Percentiles rank a stretch among this genome's conserved stretches.
Conservation (phyloP, 1,140 invertebrate genomes). For the Achroia grisella region DNA sequence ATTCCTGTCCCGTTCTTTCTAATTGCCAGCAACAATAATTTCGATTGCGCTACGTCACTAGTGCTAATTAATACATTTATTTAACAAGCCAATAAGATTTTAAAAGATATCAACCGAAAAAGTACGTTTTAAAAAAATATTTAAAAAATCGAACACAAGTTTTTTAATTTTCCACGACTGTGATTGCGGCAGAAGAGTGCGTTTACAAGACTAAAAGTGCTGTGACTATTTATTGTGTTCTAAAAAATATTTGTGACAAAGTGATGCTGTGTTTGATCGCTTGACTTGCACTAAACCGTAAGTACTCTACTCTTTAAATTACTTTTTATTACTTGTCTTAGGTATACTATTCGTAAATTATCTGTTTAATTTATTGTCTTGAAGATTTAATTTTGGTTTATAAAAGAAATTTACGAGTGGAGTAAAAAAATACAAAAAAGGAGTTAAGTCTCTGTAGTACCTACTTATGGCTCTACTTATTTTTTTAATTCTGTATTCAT, state of each 20-base stretch:
- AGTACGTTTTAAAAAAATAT: background rate
- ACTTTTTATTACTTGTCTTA: too few species aligned
- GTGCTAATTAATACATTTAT: slow-evolving; percentile 4
- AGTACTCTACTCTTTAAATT: slow-evolving; percentile 24
- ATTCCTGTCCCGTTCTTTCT: slow-evolving; percentile 41
- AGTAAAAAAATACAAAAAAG: too few species aligned
- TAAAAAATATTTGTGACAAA: slow-evolving; percentile 34
- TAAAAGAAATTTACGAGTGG: too few species aligned
- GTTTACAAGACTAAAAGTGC: slow-evolving; percentile 10
- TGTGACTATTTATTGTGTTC: slow-evolving; percentile 36
- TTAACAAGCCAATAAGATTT: background rate
- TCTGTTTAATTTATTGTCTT: too few species aligned
- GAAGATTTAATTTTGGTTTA: too few species aligned
- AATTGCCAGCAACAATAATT: slow-evolving; percentile 27
- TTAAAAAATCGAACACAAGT: background rate
- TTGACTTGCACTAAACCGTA: slow-evolving; percentile 41
- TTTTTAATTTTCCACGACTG: background rate
- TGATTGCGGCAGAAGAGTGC: background rate
- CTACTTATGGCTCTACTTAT: too few species aligned
- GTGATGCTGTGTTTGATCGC: slow-evolving; percentile 46
- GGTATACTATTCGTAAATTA: too few species aligned
- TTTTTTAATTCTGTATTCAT: too few species aligned
- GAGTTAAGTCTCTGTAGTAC: too few species aligned
- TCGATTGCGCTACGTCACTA: slow-evolving; percentile 19
- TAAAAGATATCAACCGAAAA: background rate